Evolutionary conservation across 2,888 invertebrate genomes (phyloP), one percentile per base, ranked within the genome.

Genomic region (Peribatodes rhomboidaria): DNA sequence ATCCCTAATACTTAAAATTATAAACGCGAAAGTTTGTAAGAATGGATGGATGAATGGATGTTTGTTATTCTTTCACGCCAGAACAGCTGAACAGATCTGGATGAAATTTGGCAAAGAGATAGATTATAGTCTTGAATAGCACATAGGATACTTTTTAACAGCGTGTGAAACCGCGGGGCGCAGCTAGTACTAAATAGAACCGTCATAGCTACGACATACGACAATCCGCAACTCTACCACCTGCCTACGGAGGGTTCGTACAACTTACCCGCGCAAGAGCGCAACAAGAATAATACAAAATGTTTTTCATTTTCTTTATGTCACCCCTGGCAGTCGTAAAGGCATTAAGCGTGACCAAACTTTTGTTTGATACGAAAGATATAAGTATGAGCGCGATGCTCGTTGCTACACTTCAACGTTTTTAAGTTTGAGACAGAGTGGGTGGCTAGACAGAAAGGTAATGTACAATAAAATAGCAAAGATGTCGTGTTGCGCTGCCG

Each of bases 251-350:
- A 85, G 88, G 88, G 88, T 87, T 60, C 81, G 90, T 83, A 83
- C 82, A 90, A 91, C 88, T 90, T 90, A 84, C 87, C 87, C 89
- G 90, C 84, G 85, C 83, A 90, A 91, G 87, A 89, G 91, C 92
- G 89, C 93, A 93, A 93, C 93, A 94, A 94, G 94, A 94, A 94
- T 94, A 94, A 94, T 93, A 94, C 93, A 94, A 93, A 95, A 95
- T 96, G 96, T 96, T 96, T 96, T 96, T 96, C 96, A 96, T 96
- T 96, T 96, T 96, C 96, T 96, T 96, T 96, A 96, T 96, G 95
- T 96, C 95, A 96, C 96, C 96, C 96, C 90, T 94, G 96, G 94
- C 95, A 95, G 95, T 96, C 96, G 95, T 96, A 96, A 96, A 96
- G 94, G 96, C 96, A 96, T 96, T 96, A 96, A 95, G 95, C 96